These are phyloP conservation scores for Ernsta delagoae DNA, from an alignment of 2,888 invertebrate genomes.

Conservation along the genomic window DNA sequence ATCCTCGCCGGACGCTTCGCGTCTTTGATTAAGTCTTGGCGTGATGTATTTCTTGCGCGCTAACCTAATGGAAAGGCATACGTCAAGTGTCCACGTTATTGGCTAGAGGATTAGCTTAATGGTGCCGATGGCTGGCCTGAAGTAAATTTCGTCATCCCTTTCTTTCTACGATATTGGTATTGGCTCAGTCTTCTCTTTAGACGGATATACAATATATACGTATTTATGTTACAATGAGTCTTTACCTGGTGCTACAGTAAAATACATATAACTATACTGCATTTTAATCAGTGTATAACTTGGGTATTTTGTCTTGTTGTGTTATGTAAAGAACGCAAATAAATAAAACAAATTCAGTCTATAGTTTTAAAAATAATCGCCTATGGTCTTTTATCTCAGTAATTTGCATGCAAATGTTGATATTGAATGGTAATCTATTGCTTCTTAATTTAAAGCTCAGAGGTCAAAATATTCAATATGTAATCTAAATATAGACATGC, in stretches of 20 bases:
- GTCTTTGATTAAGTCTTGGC: constrained; percentile 79
- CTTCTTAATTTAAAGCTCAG: constrained; percentile 49
- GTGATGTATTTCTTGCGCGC: constrained; percentile 82
- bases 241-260: background rate
- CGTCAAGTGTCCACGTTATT: constrained; percentile 83
- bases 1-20: constrained; percentile 73
- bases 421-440: constrained; percentile 48
- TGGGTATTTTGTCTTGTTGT: too few relatives aligned
- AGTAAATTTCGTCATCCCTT: constrained; percentile 63
- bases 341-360: background rate
- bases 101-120: constrained; percentile 77
- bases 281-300: too few relatives aligned
- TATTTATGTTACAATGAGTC: background rate
- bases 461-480: constrained; percentile 42
- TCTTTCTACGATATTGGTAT: constrained; percentile 47
- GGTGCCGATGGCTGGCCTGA: constrained; percentile 64
- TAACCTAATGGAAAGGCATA: constrained; percentile 82
- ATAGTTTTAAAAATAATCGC: constrained; percentile 41
- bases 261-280: too few relatives aligned
- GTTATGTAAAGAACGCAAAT: too few relatives aligned
- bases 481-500: constrained; percentile 41
- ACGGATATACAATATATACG: too few relatives aligned
- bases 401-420: constrained; percentile 64
- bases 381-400: constrained; percentile 40
- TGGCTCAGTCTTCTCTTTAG: background rate